Base-by-base conservation (phyloP, 1,140 invertebrate species). In the Thaumatotibia leucotreta region DNA sequence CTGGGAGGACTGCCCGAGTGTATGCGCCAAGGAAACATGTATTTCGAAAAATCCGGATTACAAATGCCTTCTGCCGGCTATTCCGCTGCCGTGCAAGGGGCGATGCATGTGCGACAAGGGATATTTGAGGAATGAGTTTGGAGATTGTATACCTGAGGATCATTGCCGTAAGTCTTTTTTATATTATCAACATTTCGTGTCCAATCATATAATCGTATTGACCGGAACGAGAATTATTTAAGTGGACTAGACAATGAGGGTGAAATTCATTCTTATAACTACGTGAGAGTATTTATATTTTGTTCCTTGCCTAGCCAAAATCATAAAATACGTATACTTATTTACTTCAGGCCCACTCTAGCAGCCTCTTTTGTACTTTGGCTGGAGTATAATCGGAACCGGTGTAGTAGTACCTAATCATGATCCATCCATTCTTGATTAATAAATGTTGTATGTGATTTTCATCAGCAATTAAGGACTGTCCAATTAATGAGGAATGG, bases 111-210 rank as follows among this genome's bases (percentile, higher is more conserved):
- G 52, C 52, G 52, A 58, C 52, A 58, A 58, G 11, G 52, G 52
- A 58, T 58, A 27, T 58, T 31, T 58, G 24, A 58, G 52, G 52
- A 58, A 58, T 14, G 1, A 24, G 4, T 1, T 58, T 6, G 52
- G 52, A 58, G n/a, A 24, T 1, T 58, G 52, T 27, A 2, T 58
- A 58, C 52, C n/a, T 58, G 24, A 58, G 24, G 17, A 58, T 14
- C 52, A 58, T 58, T 58, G 52, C 24, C 52, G 52, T 58, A 29
- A 58, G 52, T 58, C 23, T 52, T 20, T n/a, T n/a, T n/a, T n/a
- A n/a, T n/a, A n/a, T n/a, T n/a, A n/a, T n/a, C n/a, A n/a, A n/a
- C n/a, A n/a, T n/a, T n/a, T n/a, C n/a, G n/a, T n/a, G n/a, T n/a
- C n/a, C n/a, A n/a, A n/a, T n/a, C n/a, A n/a, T n/a, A n/a, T n/a